These are phyloP conservation scores for Petrocephalus zakoni DNA, from an alignment of 2,113 vertebrate species.

Conservation along the genomic window DNA sequence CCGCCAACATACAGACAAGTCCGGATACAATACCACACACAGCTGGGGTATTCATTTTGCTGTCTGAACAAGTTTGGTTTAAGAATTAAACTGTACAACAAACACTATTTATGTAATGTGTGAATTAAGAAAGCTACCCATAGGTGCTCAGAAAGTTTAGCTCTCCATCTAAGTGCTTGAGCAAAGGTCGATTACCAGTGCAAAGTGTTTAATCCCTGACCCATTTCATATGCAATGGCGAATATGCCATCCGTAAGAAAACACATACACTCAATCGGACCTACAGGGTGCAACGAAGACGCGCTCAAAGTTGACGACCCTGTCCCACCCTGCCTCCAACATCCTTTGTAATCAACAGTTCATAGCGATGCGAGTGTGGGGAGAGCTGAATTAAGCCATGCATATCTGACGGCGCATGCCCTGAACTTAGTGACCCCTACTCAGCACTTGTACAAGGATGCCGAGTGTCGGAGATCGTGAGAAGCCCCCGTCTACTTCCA, in stretches of 20 bases:
- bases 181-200: slow-evolving; percentile 38
- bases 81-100: neutral
- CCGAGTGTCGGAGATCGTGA: slow-evolving; percentile 40
- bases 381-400: neutral
- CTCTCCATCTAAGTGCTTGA: slow-evolving; percentile 35
- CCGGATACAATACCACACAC: neutral
- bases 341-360: slow-evolving; percentile 37
- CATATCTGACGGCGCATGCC: neutral
- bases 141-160: neutral
- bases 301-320: slow-evolving; percentile 37
- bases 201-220: slow-evolving; percentile 47
- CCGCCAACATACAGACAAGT: slow-evolving; percentile 31
- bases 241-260: slow-evolving; percentile 30
- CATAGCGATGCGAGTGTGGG: neutral
- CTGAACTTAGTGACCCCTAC: slow-evolving; percentile 30
- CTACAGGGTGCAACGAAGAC: slow-evolving; percentile 45
- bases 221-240: slow-evolving; percentile 34
- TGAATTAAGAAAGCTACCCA: neutral
- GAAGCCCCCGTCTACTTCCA: slow-evolving; percentile 38
- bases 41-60: neutral
- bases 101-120: neutral
- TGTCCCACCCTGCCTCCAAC: slow-evolving; percentile 30
- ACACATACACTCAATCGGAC: slow-evolving; percentile 29
- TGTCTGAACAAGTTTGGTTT: neutral
- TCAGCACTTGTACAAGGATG: slow-evolving; percentile 38